Evolutionary conservation across 2,888 invertebrate genomes (phyloP).

Genomic region (Drosophila yooni): DNA sequence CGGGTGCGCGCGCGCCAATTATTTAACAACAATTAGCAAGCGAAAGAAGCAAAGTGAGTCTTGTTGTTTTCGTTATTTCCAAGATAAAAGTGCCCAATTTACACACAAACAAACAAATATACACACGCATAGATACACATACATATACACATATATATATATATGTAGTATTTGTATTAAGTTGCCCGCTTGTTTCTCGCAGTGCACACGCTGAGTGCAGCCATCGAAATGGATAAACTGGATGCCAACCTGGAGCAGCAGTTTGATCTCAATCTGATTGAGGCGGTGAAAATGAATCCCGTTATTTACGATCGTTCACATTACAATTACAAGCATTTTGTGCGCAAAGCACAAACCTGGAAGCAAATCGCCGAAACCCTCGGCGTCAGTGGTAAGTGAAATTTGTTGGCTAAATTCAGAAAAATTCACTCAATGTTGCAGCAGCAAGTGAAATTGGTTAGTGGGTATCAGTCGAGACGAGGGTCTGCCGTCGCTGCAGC

Average conservation of each 20-base stretch:
- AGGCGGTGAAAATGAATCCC: slow-evolving; percentile 83
- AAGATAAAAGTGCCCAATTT: slow-evolving; percentile 50
- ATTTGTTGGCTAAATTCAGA: slow-evolving; percentile 25
- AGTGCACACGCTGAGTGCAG: slow-evolving; percentile 77
- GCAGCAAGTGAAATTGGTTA: slow-evolving; percentile 62
- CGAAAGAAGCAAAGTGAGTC: slow-evolving; percentile 79
- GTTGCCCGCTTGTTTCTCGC: slow-evolving; percentile 30
- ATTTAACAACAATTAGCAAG: slow-evolving; percentile 76
- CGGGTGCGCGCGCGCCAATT: slow-evolving; percentile 80
- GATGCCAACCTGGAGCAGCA: slow-evolving; percentile 83
- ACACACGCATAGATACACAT: not conserved
- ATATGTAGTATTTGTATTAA: slow-evolving; percentile 34
- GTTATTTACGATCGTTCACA: slow-evolving; percentile 83
- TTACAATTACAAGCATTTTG: slow-evolving; percentile 83
- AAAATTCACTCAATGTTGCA: slow-evolving; percentile 4
- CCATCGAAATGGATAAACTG: slow-evolving; percentile 81
- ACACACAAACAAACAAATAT: slow-evolving; percentile 11
- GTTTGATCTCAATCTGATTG: slow-evolving; percentile 82
- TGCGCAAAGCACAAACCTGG: slow-evolving; percentile 83
- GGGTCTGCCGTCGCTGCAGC: slow-evolving; percentile 47
- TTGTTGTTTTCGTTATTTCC: slow-evolving; percentile 21
- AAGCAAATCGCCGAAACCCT: slow-evolving; percentile 83
- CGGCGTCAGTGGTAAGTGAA: slow-evolving; percentile 82
- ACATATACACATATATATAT: slow-evolving; percentile 4
- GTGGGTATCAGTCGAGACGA: slow-evolving; percentile 28